A percentile compares a stretch with the other conserved stretches of the same genome.
These are phyloP conservation scores for Lepus oiostolus DNA, from an alignment of 2,797 vertebrate genomes.

Conservation along the genomic window DNA sequence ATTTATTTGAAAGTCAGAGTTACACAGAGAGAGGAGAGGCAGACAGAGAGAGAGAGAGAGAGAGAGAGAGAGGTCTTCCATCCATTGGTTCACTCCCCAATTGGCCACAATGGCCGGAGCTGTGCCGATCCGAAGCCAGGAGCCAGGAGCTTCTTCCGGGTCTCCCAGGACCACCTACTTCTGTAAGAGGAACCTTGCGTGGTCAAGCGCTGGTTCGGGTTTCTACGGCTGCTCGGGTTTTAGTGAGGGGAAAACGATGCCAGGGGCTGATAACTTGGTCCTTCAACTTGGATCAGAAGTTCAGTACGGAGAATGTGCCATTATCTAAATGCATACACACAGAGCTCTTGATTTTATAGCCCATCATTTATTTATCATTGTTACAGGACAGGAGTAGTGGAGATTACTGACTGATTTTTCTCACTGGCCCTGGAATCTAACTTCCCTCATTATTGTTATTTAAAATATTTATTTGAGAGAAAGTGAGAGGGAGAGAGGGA, in stretches of 20 bases:
- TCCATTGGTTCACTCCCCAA: no score
- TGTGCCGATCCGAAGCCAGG: no score
- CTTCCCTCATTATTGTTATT: not conserved
- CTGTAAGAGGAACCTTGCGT: conserved; percentile 25
- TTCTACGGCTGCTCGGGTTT: not conserved
- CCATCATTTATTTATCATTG: not conserved
- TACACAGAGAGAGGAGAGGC: no score
- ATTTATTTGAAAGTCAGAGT: no score
- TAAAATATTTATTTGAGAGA: not conserved
- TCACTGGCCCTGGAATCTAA: not conserved
- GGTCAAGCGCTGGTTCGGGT: not conserved
- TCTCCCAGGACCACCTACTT: not conserved
- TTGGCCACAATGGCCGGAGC: no score
- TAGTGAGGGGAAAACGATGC: not conserved
- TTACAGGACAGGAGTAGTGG: not conserved
- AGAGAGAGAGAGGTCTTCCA: no score
- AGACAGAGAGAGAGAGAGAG: no score
- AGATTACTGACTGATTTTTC: not conserved
- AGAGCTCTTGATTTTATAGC: not conserved
- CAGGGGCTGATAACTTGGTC: not conserved
- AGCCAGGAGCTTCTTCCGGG: no score
- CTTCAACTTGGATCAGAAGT: not conserved
- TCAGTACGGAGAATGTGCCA: not conserved
- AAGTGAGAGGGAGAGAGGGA: no score
- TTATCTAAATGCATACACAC: not conserved